These are phyloP conservation scores for Paramuricea clavata DNA, from an alignment of 92 coral and sea anemone genomes.

Conservation along the genomic window DNA sequence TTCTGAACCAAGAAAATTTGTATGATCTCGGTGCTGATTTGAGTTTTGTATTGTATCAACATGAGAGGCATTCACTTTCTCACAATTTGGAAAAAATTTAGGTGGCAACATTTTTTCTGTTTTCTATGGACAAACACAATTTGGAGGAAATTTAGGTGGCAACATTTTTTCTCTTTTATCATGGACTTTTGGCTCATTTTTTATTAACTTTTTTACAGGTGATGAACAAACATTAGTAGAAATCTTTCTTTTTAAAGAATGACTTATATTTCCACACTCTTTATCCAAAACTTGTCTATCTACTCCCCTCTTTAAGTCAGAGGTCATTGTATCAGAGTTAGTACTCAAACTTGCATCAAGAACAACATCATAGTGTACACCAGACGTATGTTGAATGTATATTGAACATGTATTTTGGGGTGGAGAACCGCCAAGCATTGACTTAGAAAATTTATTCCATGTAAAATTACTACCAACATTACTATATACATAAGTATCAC, in stretches of 20 bases:
- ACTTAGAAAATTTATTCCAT: constrained; percentile 56
- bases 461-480: constrained; percentile 30
- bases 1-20: neutral
- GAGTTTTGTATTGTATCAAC: too few relatives aligned
- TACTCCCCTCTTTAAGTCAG: too few relatives aligned
- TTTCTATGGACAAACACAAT: constrained; percentile 58
- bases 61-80: too few relatives aligned
- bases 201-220: too few relatives aligned
- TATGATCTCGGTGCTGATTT: neutral
- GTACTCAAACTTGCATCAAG: constrained; percentile 64
- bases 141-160: too few relatives aligned
- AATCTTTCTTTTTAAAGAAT: too few relatives aligned
- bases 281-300: too few relatives aligned
- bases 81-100: too few relatives aligned
- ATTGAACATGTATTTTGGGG: constrained; percentile 54
- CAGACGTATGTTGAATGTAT: constrained; percentile 54
- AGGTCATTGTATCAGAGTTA: constrained; percentile 42
- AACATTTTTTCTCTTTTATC: constrained; percentile 1
- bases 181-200: too few relatives aligned
- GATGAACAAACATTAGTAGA: too few relatives aligned
- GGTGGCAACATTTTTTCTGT: too few relatives aligned
- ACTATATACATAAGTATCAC: constrained; percentile 55
- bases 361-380: constrained; percentile 63
- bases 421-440: constrained; percentile 44
- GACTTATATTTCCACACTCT: too few relatives aligned